A percentile compares a stretch with the other conserved stretches of the same genome.
Conservation (phyloP, 2,113 vertebrate species). For the Phrynocephalus versicolor region DNA sequence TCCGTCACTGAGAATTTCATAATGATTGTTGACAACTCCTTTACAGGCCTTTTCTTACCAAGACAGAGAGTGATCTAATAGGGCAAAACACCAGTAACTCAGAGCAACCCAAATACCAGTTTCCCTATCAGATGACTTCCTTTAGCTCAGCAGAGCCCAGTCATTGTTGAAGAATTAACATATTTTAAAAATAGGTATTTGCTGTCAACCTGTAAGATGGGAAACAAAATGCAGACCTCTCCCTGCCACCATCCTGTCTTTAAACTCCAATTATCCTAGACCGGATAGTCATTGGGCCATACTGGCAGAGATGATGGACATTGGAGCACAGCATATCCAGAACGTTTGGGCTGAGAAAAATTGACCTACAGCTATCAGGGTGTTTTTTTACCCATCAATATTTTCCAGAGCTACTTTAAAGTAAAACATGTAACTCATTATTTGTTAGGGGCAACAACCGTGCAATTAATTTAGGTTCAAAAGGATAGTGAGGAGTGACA, state of each 20-base stretch:
- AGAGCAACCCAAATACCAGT: slow-evolving; percentile 10
- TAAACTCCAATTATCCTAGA: not conserved
- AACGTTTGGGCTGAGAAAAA: not conserved
- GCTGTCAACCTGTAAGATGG: too few relatives aligned
- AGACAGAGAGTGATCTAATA: slow-evolving; percentile 10
- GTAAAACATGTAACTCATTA: too few relatives aligned
- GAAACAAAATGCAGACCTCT: too few relatives aligned
- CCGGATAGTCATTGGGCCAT: not conserved
- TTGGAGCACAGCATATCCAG: not conserved
- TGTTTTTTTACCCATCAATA: too few relatives aligned
- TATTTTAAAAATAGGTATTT: not conserved
- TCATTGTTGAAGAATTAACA: not conserved
- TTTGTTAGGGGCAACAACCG: too few relatives aligned
- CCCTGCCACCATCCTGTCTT: too few relatives aligned
- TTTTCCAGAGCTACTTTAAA: too few relatives aligned
- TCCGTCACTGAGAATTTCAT: slow-evolving; percentile 33
- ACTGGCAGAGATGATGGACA: not conserved
- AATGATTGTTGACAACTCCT: slow-evolving; percentile 49
- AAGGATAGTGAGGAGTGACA: too few relatives aligned
- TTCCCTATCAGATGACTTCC: slow-evolving; percentile 14
- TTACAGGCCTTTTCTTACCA: slow-evolving; percentile 34
- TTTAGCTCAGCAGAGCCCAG: not conserved
- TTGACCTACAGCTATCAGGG: not conserved
- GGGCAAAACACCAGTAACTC: slow-evolving; percentile 38
- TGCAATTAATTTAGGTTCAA: too few relatives aligned